phyloP scores from a whole-genome alignment of 1,140 invertebrate genomes.

The Platyura marginata region DNA sequence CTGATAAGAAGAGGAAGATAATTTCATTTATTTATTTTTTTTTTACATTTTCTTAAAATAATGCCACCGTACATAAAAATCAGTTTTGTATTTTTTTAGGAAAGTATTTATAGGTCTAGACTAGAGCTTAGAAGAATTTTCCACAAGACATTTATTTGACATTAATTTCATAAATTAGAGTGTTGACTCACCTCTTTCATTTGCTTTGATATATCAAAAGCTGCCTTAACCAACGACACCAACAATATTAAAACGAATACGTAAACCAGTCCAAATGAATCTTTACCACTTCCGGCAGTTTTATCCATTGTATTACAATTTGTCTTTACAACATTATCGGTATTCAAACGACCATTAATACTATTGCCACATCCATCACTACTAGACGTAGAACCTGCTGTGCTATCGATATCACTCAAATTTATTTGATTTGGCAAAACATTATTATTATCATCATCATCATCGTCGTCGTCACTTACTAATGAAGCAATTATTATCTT shows the following conservation, averaged over 20 bases:
- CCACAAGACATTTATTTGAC: too few relatives aligned
- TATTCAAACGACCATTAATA: too few relatives aligned
- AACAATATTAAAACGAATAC: background rate
- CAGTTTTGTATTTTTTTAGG: too few relatives aligned
- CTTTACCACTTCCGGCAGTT: background rate
- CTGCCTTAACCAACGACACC: background rate
- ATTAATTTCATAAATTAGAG: background rate
- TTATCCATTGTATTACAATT: too few relatives aligned
- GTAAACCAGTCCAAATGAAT: background rate
- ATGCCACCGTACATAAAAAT: too few relatives aligned
- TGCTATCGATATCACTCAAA: background rate
- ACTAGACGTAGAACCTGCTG: too few relatives aligned
- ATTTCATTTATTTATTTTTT: too few relatives aligned
- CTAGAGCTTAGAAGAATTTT: too few relatives aligned
- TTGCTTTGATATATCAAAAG: background rate
- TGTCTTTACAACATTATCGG: too few relatives aligned
- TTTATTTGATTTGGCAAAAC: background rate
- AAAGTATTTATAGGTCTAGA: too few relatives aligned
- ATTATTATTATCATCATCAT: background rate
- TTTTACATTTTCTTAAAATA: too few relatives aligned
- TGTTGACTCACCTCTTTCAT: background rate
- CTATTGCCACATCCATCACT: too few relatives aligned
- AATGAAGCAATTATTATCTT: background rate
- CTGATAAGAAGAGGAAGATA: background rate
- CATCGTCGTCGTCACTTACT: background rate